These are phyloP conservation scores for Xestia ashworthii DNA, from an alignment of 2,888 invertebrate species.

Conservation along the genomic window DNA sequence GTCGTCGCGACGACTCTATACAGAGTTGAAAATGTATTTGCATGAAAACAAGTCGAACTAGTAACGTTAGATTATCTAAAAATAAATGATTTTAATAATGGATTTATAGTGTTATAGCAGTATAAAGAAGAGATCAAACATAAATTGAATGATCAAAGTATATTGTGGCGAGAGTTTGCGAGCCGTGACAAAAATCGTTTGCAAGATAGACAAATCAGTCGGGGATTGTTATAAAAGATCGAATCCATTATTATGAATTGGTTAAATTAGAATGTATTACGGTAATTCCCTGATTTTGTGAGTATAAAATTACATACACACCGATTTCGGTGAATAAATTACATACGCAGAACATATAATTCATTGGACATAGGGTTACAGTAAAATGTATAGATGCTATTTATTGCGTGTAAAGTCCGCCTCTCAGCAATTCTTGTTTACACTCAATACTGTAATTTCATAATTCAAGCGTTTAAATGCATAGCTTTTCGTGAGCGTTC, in stretches of 20 bases:
- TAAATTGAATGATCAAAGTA: background rate
- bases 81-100: slow-evolving; percentile 19
- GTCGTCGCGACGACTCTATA: slow-evolving; percentile 26
- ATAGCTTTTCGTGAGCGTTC: slow-evolving; percentile 89
- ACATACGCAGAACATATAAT: slow-evolving; percentile 36
- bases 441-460: slow-evolving; percentile 90
- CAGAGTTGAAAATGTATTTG: slow-evolving; percentile 13
- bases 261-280: slow-evolving; percentile 4
- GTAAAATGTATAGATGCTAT: slow-evolving; percentile 39
- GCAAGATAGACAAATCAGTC: background rate
- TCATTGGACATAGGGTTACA: slow-evolving; percentile 45
- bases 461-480: slow-evolving; percentile 91
- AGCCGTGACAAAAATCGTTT: too few relatives aligned
- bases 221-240: slow-evolving; percentile 10
- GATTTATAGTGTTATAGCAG: slow-evolving; percentile 3
- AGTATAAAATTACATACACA: slow-evolving; percentile 24
- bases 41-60: slow-evolving; percentile 14
- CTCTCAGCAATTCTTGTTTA: slow-evolving; percentile 81
- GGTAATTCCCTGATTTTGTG: slow-evolving; percentile 18
- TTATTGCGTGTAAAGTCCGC: slow-evolving; percentile 57
- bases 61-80: slow-evolving; percentile 8
- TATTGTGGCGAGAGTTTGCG: too few relatives aligned
- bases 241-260: slow-evolving; percentile 7
- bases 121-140: background rate
- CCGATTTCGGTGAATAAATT: slow-evolving; percentile 43